Evolutionary conservation across 2,113 vertebrate genomes (phyloP), one percentile per base, ranked within the genome.

Genomic region (Sapajus apella): DNA sequence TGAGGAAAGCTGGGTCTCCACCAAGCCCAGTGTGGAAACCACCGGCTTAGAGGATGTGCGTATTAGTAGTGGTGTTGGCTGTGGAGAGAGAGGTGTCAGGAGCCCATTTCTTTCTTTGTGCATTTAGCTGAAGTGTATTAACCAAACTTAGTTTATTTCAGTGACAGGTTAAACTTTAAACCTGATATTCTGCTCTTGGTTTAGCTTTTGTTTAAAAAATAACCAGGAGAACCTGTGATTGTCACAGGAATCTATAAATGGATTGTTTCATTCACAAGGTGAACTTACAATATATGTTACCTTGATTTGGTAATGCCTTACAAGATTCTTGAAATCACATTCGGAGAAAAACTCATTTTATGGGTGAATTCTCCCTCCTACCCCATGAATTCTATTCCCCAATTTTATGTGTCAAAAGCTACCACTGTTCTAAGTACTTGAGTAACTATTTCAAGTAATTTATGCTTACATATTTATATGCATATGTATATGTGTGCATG

Each of bases 171-270:
- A 52, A 70, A 83, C 35, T 75, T 93, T 32, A 79, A 91, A 21
- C 21, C 32, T 76, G 16, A 14, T 23, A 25, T 55, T 86, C 64
- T 87, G 21, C 8, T 90, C n/a, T n/a, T 76, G 21, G 23, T 79
- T 82, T 95, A 16, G 7, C 72, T 82, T 82, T 91, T 56, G 18
- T 72, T 88, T 95, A 35, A 75, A 86, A 95, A 72, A 56, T 32
- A 56, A 73, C 45, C 20, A 21, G 9, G 9, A 12, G 61, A 45
- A 55, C 8, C 79, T 89, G 9, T 76, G 43, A 45, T 17, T 43
- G 47, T 56, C 56, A 43, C 12, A 35, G 10, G 5, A 47, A 52
- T 79, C 7, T 30, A 5, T 40, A 72, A 43, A 61, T 32, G 66
- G 16, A 45, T 21, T 56, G 10, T 66, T 83, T 77, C 86, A 55